phyloP scores from a whole-genome alignment of 1,140 invertebrate species.

The Lanistes nyassanus region DNA sequence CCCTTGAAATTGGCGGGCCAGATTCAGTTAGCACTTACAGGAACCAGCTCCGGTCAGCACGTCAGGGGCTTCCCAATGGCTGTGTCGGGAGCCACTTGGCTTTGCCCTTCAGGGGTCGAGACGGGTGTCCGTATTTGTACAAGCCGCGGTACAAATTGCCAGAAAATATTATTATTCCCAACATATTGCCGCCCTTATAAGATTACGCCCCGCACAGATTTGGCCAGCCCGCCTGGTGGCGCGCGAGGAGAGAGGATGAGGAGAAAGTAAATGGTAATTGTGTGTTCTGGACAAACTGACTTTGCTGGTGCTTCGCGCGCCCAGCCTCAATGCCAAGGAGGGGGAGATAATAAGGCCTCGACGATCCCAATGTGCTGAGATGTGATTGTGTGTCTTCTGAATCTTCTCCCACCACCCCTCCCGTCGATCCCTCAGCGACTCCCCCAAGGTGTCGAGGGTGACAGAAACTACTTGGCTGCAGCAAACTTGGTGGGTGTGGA shows the following conservation, averaged over 20 bases:
- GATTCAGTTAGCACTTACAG: constrained; percentile 29
- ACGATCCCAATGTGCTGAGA: not conserved
- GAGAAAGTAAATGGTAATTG: not conserved
- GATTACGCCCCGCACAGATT: constrained; percentile 24
- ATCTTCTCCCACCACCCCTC: constrained; percentile 1
- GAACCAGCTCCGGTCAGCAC: not conserved
- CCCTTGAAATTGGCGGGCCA: constrained; percentile 20
- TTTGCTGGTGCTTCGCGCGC: constrained; percentile 8
- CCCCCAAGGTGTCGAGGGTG: not conserved
- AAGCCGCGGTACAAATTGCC: constrained; percentile 19
- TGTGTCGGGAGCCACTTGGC: constrained; percentile 13
- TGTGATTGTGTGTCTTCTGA: constrained; percentile 17
- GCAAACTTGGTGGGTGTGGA: not conserved
- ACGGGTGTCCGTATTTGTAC: constrained; percentile 17
- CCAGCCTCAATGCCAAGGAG: constrained; percentile 1
- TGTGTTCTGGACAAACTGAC: constrained; percentile 19
- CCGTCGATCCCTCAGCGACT: not conserved
- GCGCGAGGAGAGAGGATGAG: not conserved
- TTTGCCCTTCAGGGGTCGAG: not conserved
- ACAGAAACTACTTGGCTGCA: not conserved
- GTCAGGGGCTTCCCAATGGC: constrained; percentile 15
- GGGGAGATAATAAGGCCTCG: constrained; percentile 10
- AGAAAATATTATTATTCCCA: constrained; percentile 30
- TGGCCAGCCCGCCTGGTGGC: not conserved
- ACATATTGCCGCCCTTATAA: constrained; percentile 27